Conservation (phyloP, 1,140 invertebrate genomes). For the Zaprionus davidi region DNA sequence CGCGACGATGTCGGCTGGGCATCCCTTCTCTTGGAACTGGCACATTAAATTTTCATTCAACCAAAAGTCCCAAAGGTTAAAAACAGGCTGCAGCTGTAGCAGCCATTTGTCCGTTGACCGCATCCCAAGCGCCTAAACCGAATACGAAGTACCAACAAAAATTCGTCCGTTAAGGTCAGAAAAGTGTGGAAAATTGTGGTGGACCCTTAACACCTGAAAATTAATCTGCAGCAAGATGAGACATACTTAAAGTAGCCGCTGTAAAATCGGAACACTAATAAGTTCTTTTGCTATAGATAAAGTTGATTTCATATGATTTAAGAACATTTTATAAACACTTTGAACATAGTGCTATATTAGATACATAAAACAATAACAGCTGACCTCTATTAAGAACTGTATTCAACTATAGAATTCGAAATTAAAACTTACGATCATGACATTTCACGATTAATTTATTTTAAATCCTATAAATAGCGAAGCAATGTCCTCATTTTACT, state of each 20-base stretch:
- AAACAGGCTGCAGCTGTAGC: constrained; percentile 28
- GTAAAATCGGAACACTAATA: background rate
- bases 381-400: background rate
- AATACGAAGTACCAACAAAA: constrained; percentile 33
- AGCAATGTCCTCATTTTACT: too few relatives aligned
- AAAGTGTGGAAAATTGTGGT: constrained; percentile 33
- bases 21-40: constrained; percentile 25
- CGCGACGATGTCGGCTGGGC: constrained; percentile 31
- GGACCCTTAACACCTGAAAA: constrained; percentile 13
- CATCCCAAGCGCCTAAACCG: constrained; percentile 9
- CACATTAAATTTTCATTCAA: constrained; percentile 57
- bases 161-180: constrained; percentile 21
- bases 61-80: constrained; percentile 51
- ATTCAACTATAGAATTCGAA: background rate
- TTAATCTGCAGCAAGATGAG: constrained; percentile 13
- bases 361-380: too few relatives aligned
- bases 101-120: constrained; percentile 15
- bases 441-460: background rate
- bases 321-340: background rate
- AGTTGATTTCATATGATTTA: background rate
- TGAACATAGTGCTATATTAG: background rate
- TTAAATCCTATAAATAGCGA: background rate
- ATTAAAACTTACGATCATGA: background rate
- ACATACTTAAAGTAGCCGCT: constrained; percentile 15
- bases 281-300: background rate